These are phyloP conservation scores for Cassiopea andromeda DNA, from an alignment of 30 jellyfish, hydroid and myxozoan species.

Conservation along the genomic window DNA sequence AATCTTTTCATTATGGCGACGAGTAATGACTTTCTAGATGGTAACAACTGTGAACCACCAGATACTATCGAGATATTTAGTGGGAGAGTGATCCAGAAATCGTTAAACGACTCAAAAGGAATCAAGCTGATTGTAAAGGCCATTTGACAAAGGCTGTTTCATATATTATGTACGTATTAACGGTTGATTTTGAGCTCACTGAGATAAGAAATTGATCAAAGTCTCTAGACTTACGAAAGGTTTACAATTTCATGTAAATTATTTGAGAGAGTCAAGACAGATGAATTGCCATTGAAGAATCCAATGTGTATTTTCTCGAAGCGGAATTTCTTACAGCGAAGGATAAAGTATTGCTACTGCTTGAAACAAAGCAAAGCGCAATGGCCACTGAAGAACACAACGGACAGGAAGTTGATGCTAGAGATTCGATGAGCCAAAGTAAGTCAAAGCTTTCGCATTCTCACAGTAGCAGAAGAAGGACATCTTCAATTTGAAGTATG, in stretches of 20 bases:
- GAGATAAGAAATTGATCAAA: neutral
- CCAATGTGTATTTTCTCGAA: neutral
- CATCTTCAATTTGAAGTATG: too few species aligned
- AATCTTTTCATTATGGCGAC: neutral
- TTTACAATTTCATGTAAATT: neutral
- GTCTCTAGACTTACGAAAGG: neutral
- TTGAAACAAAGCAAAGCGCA: neutral
- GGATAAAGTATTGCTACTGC: neutral
- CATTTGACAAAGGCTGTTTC: neutral
- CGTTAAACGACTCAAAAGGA: neutral
- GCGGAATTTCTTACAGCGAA: neutral
- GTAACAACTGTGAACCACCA: neutral
- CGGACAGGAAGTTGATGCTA: too few species aligned
- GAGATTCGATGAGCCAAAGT: too few species aligned
- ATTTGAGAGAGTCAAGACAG: neutral
- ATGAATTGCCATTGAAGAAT: neutral
- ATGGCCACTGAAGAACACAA: neutral
- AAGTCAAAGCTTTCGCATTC: too few species aligned
- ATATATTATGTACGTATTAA: neutral
- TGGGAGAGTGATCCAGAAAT: neutral
- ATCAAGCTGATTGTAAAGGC: neutral
- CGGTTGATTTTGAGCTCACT: neutral
- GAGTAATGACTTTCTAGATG: neutral
- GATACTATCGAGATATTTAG: neutral
- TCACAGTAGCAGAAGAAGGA: too few species aligned